Base-by-base conservation (phyloP, 2,888 invertebrate genomes). In the Xanthorhoe designata region DNA sequence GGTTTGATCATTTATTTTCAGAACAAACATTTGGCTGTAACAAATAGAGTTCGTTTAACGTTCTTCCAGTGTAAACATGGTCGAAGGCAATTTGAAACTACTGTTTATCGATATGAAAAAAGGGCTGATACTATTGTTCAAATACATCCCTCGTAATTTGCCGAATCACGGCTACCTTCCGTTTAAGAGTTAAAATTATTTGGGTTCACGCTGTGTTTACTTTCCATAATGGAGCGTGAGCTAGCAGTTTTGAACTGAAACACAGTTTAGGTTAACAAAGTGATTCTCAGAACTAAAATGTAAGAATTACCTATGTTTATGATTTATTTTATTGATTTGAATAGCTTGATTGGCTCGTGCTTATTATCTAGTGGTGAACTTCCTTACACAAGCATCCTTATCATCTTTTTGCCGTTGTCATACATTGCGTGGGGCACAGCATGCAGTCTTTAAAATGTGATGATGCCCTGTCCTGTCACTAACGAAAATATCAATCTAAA, bases 111-210 rank as follows among this genome's bases (percentile, higher is more conserved):
- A 84, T 80, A 79, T 64, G 59, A 78, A 78, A 77, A 68, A 73
- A 62, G 71, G 38, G 61, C 74, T 78, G 77, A 70, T 81, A 84
- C 83, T 87, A 86, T 84, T 85, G 82, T 86, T 79, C 79, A 84
- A 86, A 83, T 72, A 78, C 66, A 68, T 71, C 64, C 72, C 69
- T 74, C 63, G 69, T 71, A 79, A 86, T 79, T 76, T 82, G 88
- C 82, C 74, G 73, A 85, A 79, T 90, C 89, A 90, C 77, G 78
- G 70, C 76, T 82, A 85, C 86, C 85, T 85, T 78, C 79, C 80
- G 85, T 88, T 86, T 84, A 85, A 85, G 85, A 90, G 84, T 89
- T 86, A 82, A 89, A 89, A 89, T 88, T 86, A 88, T 90, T 90
- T 87, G 79, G 80, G 84, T 80, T 86, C 84, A 85, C 88, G 88